Evolutionary conservation across 2,888 invertebrate species (phyloP).

Genomic region (Microplitis manilae): DNA sequence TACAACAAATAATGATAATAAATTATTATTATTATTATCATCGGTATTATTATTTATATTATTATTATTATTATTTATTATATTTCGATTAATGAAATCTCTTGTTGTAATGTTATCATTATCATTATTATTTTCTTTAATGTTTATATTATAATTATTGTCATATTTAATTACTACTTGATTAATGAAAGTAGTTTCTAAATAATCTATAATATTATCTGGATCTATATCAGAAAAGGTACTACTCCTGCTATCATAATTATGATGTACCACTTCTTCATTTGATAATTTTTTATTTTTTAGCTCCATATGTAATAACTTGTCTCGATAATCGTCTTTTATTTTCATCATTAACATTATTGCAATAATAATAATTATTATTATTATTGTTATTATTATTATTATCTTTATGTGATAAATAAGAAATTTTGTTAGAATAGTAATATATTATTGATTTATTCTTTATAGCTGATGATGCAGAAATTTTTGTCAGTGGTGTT

Average conservation of each 20-base stretch:
- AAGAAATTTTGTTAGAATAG: no score
- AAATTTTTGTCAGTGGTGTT: not conserved
- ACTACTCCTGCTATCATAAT: not conserved
- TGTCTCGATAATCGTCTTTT: constrained; percentile 31
- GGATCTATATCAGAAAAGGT: constrained; percentile 22
- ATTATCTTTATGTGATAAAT: no score
- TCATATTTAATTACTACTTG: constrained; percentile 11
- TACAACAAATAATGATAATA: constrained; percentile 69
- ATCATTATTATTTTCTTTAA: not conserved
- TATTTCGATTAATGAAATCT: not conserved
- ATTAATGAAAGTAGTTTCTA: constrained; percentile 2
- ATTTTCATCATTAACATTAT: constrained; percentile 1
- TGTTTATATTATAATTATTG: not conserved
- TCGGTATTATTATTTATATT: not conserved
- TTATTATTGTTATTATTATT: no score
- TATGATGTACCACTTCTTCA: constrained; percentile 55
- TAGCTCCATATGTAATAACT: constrained; percentile 57
- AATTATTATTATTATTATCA: not conserved
- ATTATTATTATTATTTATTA: not conserved
- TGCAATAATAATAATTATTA: no score
- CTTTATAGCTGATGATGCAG: not conserved
- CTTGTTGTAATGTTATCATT: not conserved
- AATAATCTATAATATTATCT: constrained; percentile 24
- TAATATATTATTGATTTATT: not conserved
- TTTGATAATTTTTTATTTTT: constrained; percentile 57